These are phyloP conservation scores for Leucopsar rothschildi DNA, from an alignment of 2,113 vertebrate genomes.

Conservation along the genomic window DNA sequence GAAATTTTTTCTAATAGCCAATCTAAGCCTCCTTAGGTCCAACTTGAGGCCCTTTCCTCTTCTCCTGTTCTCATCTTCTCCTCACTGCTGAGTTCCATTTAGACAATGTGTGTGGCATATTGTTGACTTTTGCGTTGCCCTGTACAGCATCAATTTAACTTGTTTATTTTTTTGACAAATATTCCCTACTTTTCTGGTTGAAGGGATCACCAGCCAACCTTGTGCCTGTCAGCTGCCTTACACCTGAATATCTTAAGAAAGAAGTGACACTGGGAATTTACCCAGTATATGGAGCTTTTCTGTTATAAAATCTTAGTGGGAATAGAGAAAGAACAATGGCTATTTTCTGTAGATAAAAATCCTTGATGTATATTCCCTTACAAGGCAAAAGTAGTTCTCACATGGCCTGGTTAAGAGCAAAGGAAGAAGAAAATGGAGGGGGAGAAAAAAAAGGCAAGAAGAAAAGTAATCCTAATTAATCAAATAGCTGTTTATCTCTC, in stretches of 20 bases:
- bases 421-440: background rate
- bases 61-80: background rate
- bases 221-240: background rate
- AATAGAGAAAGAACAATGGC: background rate
- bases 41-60: background rate
- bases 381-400: background rate
- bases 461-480: background rate
- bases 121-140: background rate
- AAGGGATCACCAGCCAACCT: background rate
- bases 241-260: background rate
- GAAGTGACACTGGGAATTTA: background rate
- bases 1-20: background rate
- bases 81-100: background rate
- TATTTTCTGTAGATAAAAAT: background rate
- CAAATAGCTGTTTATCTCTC: background rate
- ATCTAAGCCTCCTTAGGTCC: background rate
- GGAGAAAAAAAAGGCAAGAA: too few species aligned
- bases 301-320: background rate
- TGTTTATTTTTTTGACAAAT: background rate
- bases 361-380: background rate
- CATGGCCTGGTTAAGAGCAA: background rate
- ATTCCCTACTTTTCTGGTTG: background rate
- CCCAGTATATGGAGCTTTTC: background rate
- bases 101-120: background rate
- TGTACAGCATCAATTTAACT: background rate